Percentiles rank a stretch among this genome's conserved stretches.
Conservation (phyloP, 2,888 invertebrate genomes). For the Eretmocerus hayati region DNA sequence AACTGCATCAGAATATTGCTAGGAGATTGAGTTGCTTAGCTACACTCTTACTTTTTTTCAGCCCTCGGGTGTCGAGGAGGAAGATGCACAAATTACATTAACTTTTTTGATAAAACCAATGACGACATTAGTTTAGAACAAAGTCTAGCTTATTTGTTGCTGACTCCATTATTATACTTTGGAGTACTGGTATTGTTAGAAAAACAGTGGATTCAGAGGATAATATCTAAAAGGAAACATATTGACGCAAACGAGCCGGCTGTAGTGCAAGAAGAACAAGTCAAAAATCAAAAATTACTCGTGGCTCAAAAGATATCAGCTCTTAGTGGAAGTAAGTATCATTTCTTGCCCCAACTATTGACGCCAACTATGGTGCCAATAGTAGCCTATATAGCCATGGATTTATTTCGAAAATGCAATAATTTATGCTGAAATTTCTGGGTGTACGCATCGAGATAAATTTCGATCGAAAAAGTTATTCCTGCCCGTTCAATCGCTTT, state of each 20-base stretch:
- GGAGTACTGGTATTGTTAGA: constrained; percentile 57
- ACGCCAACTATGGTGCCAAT: no score
- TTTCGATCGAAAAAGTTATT: no score
- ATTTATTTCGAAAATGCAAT: no score
- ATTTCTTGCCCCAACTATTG: no score
- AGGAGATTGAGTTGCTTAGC: no score
- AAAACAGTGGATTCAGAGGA: constrained; percentile 49
- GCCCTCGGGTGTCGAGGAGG: constrained; percentile 34
- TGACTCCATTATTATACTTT: constrained; percentile 51
- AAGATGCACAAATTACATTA: constrained; percentile 29
- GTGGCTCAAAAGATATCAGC: constrained; percentile 23
- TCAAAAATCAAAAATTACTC: constrained; percentile 34
- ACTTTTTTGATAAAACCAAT: constrained; percentile 32
- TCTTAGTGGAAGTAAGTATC: constrained; percentile 23
- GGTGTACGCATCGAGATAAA: no score
- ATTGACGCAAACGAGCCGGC: not conserved
- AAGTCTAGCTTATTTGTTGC: constrained; percentile 29
- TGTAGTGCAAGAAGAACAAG: constrained; percentile 33
- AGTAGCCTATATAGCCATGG: no score
- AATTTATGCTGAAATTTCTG: no score
- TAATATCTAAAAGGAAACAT: constrained; percentile 12
- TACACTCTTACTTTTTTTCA: no score
- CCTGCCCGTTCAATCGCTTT: no score
- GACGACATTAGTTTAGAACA: constrained; percentile 29
- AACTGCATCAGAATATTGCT: no score